Evolutionary conservation across 1,140 invertebrate species (phyloP).

Genomic region (Cyclina sinensis): DNA sequence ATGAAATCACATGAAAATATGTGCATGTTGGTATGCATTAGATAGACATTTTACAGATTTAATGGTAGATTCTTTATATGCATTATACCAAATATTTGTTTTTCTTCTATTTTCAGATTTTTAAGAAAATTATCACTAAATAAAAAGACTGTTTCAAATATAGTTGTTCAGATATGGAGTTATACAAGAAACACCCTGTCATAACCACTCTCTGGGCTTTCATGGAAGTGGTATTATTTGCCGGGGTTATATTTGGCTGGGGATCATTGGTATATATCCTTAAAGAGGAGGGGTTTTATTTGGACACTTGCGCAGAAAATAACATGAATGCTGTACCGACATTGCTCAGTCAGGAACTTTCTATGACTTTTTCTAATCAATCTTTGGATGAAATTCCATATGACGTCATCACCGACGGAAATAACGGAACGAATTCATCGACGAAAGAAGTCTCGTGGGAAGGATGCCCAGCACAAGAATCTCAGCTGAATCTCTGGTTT

Average conservation of each 20-base stretch:
- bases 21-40: too few relatives aligned
- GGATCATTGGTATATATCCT: slow-evolving; percentile 77
- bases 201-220: slow-evolving; percentile 72
- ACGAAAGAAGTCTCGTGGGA: not conserved
- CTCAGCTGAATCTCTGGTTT: slow-evolving; percentile 75
- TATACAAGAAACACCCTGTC: slow-evolving; percentile 63
- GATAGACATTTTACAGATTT: too few relatives aligned
- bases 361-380: not conserved
- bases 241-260: slow-evolving; percentile 78
- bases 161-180: not conserved
- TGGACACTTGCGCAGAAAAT: not conserved
- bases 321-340: not conserved
- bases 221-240: slow-evolving; percentile 74
- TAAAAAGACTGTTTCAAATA: too few relatives aligned
- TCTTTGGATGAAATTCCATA: not conserved
- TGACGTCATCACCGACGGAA: not conserved
- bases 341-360: not conserved
- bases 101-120: too few relatives aligned
- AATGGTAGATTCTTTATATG: too few relatives aligned
- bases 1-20: too few relatives aligned
- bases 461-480: slow-evolving; percentile 73
- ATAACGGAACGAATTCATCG: not conserved
- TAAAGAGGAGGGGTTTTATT: slow-evolving; percentile 75
- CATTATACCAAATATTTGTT: too few relatives aligned
- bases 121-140: too few relatives aligned